These are phyloP conservation scores for Myrmophylax atrothorax DNA, from an alignment of 2,113 vertebrate genomes.

Conservation along the genomic window DNA sequence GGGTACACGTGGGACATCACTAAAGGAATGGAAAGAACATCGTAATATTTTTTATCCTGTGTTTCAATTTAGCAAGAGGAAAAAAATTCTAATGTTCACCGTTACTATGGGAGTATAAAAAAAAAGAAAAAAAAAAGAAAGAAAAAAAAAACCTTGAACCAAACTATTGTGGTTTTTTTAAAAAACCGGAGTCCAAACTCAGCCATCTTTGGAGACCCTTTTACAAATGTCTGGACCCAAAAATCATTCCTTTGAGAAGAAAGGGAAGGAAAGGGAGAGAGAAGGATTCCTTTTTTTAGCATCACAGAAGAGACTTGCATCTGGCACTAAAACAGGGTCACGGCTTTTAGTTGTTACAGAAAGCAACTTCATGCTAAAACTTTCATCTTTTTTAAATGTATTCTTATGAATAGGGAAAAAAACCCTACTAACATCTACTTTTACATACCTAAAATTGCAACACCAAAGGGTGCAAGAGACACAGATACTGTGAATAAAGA, in stretches of 20 bases:
- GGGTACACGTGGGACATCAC: background rate
- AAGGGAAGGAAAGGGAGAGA: conserved; percentile 13
- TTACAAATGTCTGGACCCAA: conserved; percentile 63
- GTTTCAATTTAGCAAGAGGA: conserved; percentile 86
- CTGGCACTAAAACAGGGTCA: conserved; percentile 83
- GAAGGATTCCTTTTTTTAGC: conserved; percentile 75
- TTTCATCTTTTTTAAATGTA: conserved; percentile 79
- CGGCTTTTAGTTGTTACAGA: conserved; percentile 81
- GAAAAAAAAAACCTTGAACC: background rate
- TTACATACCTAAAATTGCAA: conserved; percentile 97
- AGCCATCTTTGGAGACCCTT: conserved; percentile 66
- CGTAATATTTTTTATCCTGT: conserved; percentile 28
- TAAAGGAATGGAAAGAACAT: conserved; percentile 37
- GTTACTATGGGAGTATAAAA: background rate
- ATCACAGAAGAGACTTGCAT: conserved; percentile 81
- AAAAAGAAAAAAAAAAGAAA: background rate
- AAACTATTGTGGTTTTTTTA: conserved; percentile 36
- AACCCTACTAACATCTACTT: conserved; percentile 95
- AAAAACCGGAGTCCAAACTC: conserved; percentile 63
- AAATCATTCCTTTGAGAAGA: conserved; percentile 66
- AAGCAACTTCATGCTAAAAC: conserved; percentile 87
- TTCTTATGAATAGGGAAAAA: conserved; percentile 89
- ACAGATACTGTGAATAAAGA: conserved; percentile 90
- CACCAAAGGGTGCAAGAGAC: conserved; percentile 86
- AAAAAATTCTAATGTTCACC: conserved; percentile 55